Conservation (phyloP, 92 coral and sea anemone genomes). For the Zoanthus gigantus region DNA sequence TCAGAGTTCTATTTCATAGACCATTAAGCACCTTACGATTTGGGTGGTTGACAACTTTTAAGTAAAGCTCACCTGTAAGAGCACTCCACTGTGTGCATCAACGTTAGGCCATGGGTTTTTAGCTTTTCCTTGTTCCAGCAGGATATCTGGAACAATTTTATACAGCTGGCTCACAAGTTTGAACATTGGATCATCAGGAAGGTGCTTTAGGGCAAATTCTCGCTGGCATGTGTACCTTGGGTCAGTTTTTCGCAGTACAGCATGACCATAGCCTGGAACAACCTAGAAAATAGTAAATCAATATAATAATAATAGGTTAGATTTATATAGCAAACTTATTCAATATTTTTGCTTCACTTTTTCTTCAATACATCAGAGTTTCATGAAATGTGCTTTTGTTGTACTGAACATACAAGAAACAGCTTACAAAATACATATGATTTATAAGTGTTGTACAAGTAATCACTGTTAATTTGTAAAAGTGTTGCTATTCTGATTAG, state of each 20-base stretch:
- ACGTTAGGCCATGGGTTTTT: slow-evolving; percentile 99
- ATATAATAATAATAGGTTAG: too few species aligned
- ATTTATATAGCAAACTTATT: too few species aligned
- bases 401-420: too few species aligned
- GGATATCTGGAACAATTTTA: slow-evolving; percentile 89
- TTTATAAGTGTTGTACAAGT: too few species aligned
- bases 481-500: too few species aligned
- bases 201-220: slow-evolving; percentile 89
- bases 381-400: too few species aligned
- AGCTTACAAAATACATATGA: too few species aligned
- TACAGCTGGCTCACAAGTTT: slow-evolving; percentile 88
- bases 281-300: slow-evolving; percentile 68
- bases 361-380: too few species aligned
- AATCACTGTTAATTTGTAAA: too few species aligned
- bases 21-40: not conserved
- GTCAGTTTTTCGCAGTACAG: slow-evolving; percentile 95
- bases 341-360: too few species aligned
- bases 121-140: slow-evolving; percentile 97
- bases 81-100: slow-evolving; percentile 99
- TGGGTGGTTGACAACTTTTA: not conserved
- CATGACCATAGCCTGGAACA: slow-evolving; percentile 98
- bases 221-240: slow-evolving; percentile 96
- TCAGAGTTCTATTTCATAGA: too few species aligned
- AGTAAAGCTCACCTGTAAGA: slow-evolving; percentile 73
- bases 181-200: slow-evolving; percentile 92